Conservation (phyloP, 2,797 vertebrate genomes). For the Macropodus opercularis region DNA sequence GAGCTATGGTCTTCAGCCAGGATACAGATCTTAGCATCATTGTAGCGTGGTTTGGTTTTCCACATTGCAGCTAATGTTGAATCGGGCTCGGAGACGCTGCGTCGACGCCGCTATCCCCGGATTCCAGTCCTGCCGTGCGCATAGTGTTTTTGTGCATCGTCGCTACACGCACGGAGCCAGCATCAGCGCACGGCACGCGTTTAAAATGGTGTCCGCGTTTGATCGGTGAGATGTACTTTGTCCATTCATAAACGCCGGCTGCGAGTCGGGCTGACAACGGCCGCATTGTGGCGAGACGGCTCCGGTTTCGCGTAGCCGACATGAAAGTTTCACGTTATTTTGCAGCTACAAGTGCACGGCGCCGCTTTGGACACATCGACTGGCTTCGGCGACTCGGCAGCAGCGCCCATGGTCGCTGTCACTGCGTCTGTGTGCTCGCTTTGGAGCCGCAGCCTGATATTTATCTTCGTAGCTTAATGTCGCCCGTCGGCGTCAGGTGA, state of each 20-base stretch:
- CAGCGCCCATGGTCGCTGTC: constrained; percentile 10
- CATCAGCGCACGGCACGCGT: constrained; percentile 12
- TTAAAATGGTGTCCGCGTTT: constrained; percentile 37
- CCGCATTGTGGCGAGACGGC: constrained; percentile 56
- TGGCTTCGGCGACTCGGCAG: background rate
- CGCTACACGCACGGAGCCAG: background rate
- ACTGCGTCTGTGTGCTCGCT: constrained; percentile 11
- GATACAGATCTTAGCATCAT: constrained; percentile 19
- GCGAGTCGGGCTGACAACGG: constrained; percentile 63
- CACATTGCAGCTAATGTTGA: constrained; percentile 5
- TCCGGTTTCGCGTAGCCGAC: constrained; percentile 39
- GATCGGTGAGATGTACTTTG: constrained; percentile 48
- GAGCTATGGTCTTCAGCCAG: constrained; percentile 30
- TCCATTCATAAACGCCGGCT: constrained; percentile 70
- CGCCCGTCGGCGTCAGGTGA: constrained; percentile 13
- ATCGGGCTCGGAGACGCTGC: constrained; percentile 22
- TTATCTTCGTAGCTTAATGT: constrained; percentile 46
- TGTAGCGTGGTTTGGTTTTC: background rate
- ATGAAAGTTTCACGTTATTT: constrained; percentile 42
- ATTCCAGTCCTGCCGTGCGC: constrained; percentile 10
- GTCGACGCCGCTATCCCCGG: constrained; percentile 38
- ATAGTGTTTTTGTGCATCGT: background rate
- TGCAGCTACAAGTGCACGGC: background rate
- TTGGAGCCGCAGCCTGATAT: constrained; percentile 43
- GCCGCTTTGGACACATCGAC: background rate